These are phyloP conservation scores for Camelus dromedarius DNA, from an alignment of 2,113 vertebrate species.

Conservation along the genomic window DNA sequence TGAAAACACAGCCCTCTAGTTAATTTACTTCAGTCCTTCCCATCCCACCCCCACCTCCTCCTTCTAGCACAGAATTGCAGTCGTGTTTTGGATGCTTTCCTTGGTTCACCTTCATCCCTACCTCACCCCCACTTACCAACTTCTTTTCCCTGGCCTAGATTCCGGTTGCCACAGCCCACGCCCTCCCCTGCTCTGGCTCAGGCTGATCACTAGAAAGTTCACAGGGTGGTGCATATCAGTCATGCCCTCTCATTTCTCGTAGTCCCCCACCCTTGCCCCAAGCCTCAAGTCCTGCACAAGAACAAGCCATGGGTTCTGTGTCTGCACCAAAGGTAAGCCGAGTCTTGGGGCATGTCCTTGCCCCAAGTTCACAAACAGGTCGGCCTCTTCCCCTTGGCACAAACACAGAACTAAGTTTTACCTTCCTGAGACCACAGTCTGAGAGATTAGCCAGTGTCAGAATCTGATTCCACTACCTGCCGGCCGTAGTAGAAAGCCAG, in stretches of 20 bases:
- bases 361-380: not conserved
- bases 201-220: not conserved
- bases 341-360: rapidly evolving
- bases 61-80: not conserved
- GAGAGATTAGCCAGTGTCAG: not conserved
- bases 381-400: not conserved
- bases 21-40: too few relatives aligned
- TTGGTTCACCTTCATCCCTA: not conserved
- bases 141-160: not conserved
- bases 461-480: not conserved
- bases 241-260: too few relatives aligned
- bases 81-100: not conserved
- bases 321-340: not conserved
- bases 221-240: rapidly evolving
- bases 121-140: not conserved
- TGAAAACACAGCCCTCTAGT: too few relatives aligned
- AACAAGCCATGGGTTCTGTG: not conserved
- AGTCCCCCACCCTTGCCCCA: rapidly evolving
- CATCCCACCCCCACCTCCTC: too few relatives aligned
- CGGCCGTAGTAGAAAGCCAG: not conserved
- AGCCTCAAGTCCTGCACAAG: not conserved
- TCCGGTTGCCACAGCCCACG: not conserved
- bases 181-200: not conserved
- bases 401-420: not conserved
- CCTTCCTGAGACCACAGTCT: not conserved